Conservation (phyloP, 2,888 invertebrate species). For the Malthinus seriepunctatus region DNA sequence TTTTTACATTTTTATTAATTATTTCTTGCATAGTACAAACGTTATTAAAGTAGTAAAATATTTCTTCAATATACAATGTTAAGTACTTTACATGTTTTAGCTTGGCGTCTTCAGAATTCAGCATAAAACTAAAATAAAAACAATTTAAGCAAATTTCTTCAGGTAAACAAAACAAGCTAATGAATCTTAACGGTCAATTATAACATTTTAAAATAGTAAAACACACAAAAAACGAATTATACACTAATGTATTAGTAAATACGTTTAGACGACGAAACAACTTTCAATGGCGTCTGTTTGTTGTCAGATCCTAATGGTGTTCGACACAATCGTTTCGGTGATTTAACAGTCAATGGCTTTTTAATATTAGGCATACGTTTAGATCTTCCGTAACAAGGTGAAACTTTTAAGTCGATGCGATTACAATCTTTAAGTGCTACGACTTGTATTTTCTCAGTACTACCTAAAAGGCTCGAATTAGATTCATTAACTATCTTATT, state of each 20-base stretch:
- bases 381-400: constrained; percentile 38
- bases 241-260: constrained; percentile 2
- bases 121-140: neutral
- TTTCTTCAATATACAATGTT: too few relatives aligned
- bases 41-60: too few relatives aligned
- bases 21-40: too few relatives aligned
- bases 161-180: too few relatives aligned
- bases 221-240: neutral
- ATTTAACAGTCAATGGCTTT: constrained; percentile 60
- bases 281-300: constrained; percentile 63
- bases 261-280: constrained; percentile 22
- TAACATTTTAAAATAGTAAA: too few relatives aligned
- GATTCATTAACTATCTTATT: constrained; percentile 33
- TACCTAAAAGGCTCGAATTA: constrained; percentile 28
- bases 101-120: neutral
- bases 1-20: too few relatives aligned
- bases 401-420: constrained; percentile 18
- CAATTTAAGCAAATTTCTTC: neutral
- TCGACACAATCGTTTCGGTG: constrained; percentile 60
- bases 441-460: constrained; percentile 22
- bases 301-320: constrained; percentile 57
- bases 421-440: constrained; percentile 31
- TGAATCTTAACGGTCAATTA: too few relatives aligned
- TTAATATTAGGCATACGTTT: constrained; percentile 62
- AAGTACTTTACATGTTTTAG: too few relatives aligned